phyloP scores from a whole-genome alignment of 2,888 invertebrate species.

The Rhamnusium bicolor region DNA sequence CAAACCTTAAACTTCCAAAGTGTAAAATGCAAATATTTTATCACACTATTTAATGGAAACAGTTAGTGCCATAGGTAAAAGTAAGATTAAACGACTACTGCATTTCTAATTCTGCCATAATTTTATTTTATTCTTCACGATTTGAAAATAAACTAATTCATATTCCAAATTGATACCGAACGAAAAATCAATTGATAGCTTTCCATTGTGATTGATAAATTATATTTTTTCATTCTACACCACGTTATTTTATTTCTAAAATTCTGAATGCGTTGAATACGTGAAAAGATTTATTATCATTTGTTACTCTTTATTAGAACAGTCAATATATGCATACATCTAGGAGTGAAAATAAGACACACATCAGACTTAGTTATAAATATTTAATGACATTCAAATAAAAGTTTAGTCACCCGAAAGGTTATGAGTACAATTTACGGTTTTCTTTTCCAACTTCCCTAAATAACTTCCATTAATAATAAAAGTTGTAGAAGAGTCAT shows the following conservation, averaged over 20 bases:
- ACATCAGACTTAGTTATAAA: background rate
- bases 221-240: slow-evolving; percentile 2
- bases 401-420: background rate
- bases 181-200: slow-evolving; percentile 10
- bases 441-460: background rate
- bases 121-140: background rate
- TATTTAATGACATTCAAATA: background rate
- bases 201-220: background rate
- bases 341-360: background rate
- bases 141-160: background rate
- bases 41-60: too few species aligned
- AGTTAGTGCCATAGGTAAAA: background rate
- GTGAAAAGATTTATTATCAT: slow-evolving; percentile 8
- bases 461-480: background rate
- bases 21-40: too few species aligned
- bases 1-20: too few species aligned
- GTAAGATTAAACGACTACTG: too few species aligned
- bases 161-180: slow-evolving; percentile 10
- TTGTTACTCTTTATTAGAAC: background rate
- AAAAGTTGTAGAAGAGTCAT: background rate
- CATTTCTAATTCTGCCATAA: background rate
- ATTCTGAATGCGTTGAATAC: slow-evolving; percentile 11
- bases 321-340: background rate
- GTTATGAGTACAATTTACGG: background rate
- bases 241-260: background rate